These are phyloP conservation scores for Erynnis tages DNA, from an alignment of 2,888 invertebrate species.

Conservation along the genomic window DNA sequence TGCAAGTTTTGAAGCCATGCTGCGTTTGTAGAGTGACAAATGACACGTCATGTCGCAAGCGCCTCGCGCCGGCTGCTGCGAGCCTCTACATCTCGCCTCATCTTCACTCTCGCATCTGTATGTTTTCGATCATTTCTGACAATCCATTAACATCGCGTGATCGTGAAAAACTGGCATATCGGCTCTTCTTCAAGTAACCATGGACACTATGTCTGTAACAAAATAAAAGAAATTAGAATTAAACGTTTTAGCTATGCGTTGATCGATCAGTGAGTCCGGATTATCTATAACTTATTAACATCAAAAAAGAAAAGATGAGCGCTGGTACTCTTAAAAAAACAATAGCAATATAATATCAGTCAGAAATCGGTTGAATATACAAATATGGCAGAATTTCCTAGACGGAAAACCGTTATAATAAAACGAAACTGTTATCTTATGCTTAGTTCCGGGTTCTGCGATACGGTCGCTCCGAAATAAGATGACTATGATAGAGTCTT, in stretches of 20 bases:
- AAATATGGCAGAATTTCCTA: not conserved
- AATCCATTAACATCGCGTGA: constrained; percentile 37
- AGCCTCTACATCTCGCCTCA: constrained; percentile 53
- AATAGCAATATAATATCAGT: not conserved
- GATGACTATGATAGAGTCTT: constrained; percentile 27
- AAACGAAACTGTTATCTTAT: constrained; percentile 18
- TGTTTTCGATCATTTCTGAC: constrained; percentile 45
- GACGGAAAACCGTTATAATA: constrained; percentile 9
- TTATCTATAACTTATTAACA: too few species aligned
- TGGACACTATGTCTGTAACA: constrained; percentile 56
- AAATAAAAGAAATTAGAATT: constrained; percentile 36
- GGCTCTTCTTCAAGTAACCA: constrained; percentile 44
- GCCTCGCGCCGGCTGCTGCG: constrained; percentile 49
- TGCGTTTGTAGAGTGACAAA: constrained; percentile 40
- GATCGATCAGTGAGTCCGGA: too few species aligned
- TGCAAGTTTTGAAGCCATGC: constrained; percentile 66
- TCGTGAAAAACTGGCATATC: constrained; percentile 28
- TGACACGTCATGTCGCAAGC: constrained; percentile 63
- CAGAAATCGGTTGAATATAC: not conserved
- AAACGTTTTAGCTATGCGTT: too few species aligned
- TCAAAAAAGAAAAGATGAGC: too few species aligned
- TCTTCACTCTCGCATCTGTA: constrained; percentile 53
- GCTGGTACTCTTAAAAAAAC: not conserved
- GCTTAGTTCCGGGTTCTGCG: constrained; percentile 12
- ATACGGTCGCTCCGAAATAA: constrained; percentile 17